Conservation (phyloP, 1,140 invertebrate species). For the Diuraphis noxia region DNA sequence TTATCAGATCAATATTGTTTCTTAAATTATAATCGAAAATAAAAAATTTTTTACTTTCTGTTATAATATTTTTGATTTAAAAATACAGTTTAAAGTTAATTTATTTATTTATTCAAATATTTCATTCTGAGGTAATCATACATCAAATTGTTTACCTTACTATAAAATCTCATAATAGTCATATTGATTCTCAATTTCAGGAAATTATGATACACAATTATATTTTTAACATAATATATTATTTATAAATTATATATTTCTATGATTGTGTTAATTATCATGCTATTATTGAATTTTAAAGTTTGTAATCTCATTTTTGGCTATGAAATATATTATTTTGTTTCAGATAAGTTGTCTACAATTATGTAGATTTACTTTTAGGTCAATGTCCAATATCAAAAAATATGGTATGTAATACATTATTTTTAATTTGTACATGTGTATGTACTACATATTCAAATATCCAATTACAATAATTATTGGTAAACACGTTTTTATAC, state of each 20-base stretch:
- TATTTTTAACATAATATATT: not conserved
- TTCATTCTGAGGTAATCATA: too few species aligned
- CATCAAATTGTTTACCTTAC: not conserved
- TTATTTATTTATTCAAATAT: not conserved
- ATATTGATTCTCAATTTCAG: not conserved
- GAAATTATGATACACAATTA: not conserved
- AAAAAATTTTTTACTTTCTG: not conserved
- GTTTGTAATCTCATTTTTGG: not conserved
- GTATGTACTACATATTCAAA: not conserved
- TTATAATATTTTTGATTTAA: not conserved
- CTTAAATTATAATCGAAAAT: not conserved
- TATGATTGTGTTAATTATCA: not conserved
- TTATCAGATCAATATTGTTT: too few species aligned
- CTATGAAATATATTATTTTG: slow-evolving; percentile 9
- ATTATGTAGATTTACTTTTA: not conserved
- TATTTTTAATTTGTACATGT: slow-evolving; percentile 23
- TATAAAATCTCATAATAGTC: not conserved
- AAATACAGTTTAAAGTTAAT: not conserved
- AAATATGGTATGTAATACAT: slow-evolving; percentile 34
- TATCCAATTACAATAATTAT: not conserved
- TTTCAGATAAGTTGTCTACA: slow-evolving; percentile 30
- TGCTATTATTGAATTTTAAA: not conserved
- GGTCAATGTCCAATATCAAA: not conserved
- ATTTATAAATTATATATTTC: not conserved
- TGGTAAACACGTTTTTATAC: slow-evolving; percentile 25